These are phyloP conservation scores for Dissostichus mawsoni DNA, from an alignment of 2,113 vertebrate genomes.

Conservation along the genomic window DNA sequence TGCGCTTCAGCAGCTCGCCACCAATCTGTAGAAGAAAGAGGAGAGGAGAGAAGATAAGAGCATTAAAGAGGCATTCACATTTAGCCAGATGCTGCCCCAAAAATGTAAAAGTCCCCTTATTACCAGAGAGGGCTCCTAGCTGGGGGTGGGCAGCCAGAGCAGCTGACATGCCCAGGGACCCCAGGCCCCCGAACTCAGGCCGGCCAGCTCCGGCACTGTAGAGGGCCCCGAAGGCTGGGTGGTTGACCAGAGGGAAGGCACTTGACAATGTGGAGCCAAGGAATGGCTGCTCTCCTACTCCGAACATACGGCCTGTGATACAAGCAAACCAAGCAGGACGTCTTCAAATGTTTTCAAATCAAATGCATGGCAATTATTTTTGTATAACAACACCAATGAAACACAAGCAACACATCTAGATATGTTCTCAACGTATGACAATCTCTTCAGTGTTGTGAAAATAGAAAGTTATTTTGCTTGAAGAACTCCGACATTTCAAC, in stretches of 20 bases:
- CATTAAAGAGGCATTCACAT: slow-evolving; percentile 13
- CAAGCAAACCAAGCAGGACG: slow-evolving; percentile 45
- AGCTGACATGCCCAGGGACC: slow-evolving; percentile 91
- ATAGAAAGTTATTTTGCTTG: neutral
- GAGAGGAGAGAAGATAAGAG: neutral
- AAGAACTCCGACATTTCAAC: neutral
- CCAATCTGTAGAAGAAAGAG: slow-evolving; percentile 87
- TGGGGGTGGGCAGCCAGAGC: slow-evolving; percentile 92
- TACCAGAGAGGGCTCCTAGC: slow-evolving; percentile 92
- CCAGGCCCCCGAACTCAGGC: slow-evolving; percentile 92
- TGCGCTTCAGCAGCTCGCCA: slow-evolving; percentile 93
- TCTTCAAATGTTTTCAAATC: slow-evolving; percentile 38
- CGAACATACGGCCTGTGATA: slow-evolving; percentile 89
- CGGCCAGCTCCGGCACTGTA: slow-evolving; percentile 88
- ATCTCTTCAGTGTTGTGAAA: neutral
- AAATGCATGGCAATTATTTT: slow-evolving; percentile 5
- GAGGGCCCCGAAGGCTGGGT: slow-evolving; percentile 89
- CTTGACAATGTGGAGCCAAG: slow-evolving; percentile 91
- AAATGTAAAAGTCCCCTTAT: slow-evolving; percentile 32
- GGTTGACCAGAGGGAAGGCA: slow-evolving; percentile 93
- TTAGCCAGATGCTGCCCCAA: neutral
- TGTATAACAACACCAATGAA: neutral
- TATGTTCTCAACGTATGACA: slow-evolving; percentile 13
- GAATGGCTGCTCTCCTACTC: slow-evolving; percentile 90
- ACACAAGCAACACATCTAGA: slow-evolving; percentile 34